Percentiles rank a stretch among this genome's conserved stretches.
Conservation (phyloP, 2,113 vertebrate genomes). For the Gallinago jamesoni region DNA sequence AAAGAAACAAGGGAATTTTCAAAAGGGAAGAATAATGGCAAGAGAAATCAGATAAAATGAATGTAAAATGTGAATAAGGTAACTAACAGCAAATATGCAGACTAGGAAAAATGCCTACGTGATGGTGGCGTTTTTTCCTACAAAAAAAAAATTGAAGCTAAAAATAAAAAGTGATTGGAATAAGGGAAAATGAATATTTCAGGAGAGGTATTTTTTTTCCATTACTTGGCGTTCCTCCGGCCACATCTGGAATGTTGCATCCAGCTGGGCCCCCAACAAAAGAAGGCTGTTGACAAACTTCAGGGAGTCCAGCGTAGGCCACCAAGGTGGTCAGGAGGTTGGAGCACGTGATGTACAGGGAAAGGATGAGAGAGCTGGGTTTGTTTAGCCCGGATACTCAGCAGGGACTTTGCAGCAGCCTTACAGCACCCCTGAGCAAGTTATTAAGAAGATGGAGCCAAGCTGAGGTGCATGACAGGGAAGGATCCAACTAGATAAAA, state of each 20-base stretch:
- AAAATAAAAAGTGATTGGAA: not conserved
- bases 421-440: not conserved
- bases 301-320: not conserved
- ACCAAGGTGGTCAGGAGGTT: not conserved
- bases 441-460: not conserved
- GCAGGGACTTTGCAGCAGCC: not conserved
- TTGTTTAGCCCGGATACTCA: not conserved
- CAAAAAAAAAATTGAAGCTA: not conserved
- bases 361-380: not conserved
- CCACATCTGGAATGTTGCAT: not conserved
- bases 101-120: not conserved
- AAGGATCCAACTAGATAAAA: not conserved
- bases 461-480: not conserved
- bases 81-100: not conserved
- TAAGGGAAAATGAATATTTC: not conserved
- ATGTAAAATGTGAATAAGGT: not conserved
- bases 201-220: not conserved
- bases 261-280: not conserved
- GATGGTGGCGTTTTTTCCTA: not conserved
- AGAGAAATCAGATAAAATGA: not conserved
- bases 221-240: fast-evolving
- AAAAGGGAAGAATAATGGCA: not conserved
- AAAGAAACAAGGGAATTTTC: not conserved
- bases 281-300: slow-evolving; percentile 34
- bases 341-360: not conserved